These are phyloP conservation scores for Cepphus grylle DNA, from an alignment of 2,113 vertebrate species.

Conservation along the genomic window DNA sequence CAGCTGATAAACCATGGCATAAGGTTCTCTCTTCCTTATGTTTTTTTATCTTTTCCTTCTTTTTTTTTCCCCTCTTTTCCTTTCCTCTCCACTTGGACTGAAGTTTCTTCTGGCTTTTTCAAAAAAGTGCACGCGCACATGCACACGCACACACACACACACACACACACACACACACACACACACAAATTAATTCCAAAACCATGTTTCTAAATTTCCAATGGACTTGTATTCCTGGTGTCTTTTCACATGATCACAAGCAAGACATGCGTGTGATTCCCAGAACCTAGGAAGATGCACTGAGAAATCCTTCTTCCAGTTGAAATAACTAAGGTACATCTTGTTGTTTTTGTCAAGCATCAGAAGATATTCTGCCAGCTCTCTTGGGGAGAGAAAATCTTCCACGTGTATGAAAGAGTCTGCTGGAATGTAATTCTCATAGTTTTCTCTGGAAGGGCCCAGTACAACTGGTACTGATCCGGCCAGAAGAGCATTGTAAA, in stretches of 20 bases:
- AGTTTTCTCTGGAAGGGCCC: slow-evolving; percentile 91
- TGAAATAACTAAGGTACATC: slow-evolving; percentile 92
- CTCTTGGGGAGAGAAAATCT: slow-evolving; percentile 90
- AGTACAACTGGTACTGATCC: slow-evolving; percentile 93
- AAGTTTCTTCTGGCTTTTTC: slow-evolving; percentile 45
- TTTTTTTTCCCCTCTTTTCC: background rate
- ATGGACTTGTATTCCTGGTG: slow-evolving; percentile 93
- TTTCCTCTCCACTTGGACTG: slow-evolving; percentile 30
- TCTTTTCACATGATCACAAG: slow-evolving; percentile 91
- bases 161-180: background rate
- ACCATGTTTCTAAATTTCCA: slow-evolving; percentile 95
- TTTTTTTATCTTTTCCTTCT: background rate
- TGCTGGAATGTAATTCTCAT: slow-evolving; percentile 93
- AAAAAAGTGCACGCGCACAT: slow-evolving; percentile 21
- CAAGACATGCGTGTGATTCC: slow-evolving; percentile 95
- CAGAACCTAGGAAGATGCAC: slow-evolving; percentile 91
- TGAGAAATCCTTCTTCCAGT: slow-evolving; percentile 93
- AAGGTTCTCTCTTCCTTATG: background rate
- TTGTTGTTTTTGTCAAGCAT: slow-evolving; percentile 93
- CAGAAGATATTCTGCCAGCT: slow-evolving; percentile 91
- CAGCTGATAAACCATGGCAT: slow-evolving; percentile 39
- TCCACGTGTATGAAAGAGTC: slow-evolving; percentile 96
- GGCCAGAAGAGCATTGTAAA: slow-evolving; percentile 92
- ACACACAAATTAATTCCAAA: slow-evolving; percentile 82
- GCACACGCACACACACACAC: background rate